These are phyloP conservation scores for Atethmia centrago DNA, from an alignment of 2,888 invertebrate genomes.

Conservation along the genomic window DNA sequence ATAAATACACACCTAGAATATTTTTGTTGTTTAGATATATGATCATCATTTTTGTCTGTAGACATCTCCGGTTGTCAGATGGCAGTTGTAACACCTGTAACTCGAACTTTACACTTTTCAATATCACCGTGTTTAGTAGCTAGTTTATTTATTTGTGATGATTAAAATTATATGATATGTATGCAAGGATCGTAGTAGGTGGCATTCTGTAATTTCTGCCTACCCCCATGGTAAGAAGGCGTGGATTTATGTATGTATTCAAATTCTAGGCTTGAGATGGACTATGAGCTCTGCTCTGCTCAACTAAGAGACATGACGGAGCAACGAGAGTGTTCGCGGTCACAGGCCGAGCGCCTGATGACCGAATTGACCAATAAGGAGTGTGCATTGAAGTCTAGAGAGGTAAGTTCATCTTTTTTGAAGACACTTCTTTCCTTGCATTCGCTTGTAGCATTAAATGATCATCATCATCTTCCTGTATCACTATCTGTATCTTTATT, in stretches of 20 bases:
- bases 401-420: conserved; percentile 76
- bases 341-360: conserved; percentile 86
- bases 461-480: not conserved
- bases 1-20: not conserved
- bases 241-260: not conserved
- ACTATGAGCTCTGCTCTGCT: conserved; percentile 91
- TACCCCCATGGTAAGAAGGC: not conserved
- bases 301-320: conserved; percentile 91
- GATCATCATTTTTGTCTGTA: not conserved
- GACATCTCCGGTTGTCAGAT: not conserved
- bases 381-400: conserved; percentile 88
- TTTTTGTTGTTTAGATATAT: not conserved
- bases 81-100: not conserved
- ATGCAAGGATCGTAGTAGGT: not conserved
- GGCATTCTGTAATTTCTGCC: not conserved
- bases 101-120: not conserved
- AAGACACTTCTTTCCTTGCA: not conserved
- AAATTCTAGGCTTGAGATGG: conserved; percentile 89
- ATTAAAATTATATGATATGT: not conserved
- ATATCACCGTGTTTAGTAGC: not conserved
- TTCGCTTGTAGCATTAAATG: not conserved
- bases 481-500: too few relatives aligned
- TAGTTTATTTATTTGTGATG: not conserved
- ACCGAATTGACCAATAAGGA: conserved; percentile 84
- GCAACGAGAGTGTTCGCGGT: conserved; percentile 89